Base-by-base conservation (phyloP, 1,140 invertebrate genomes). In the Amphibalanus amphitrite region DNA sequence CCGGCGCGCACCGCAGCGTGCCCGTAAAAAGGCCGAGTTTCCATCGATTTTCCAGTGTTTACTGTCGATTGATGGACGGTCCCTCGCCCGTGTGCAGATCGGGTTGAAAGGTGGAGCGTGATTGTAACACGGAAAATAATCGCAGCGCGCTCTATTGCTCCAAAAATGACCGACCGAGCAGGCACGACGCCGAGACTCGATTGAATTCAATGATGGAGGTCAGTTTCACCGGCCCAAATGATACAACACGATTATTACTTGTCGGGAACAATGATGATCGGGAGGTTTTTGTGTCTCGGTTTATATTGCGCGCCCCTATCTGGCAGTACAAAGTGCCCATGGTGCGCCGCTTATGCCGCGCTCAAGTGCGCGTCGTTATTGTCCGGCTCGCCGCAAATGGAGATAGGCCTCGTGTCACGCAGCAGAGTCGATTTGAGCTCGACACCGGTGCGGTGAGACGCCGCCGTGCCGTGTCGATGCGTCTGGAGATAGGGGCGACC, bases 81-180 rank as follows among this genome's bases (percentile, higher is more conserved):
- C 47, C 47, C 1, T 8, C 17, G 23, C 13, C 20, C 47, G 23
- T 17, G 10, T 59, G 47, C 47, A 59, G 47, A 59, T 59, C 13
- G 47, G 47, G 47, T 8, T 59, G 47, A 59, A 59, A 59, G 47
- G 47, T 59, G 47, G 20, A 13, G 47, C 13, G 13, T 59, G 47
- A 59, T 59, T 59, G 47, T 59, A 59, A 59, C 47, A 59, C 47
- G 47, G 47, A 23, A 59, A 59, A 59, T 59, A 59, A 59, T 59
- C 13, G 47, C 3, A 8, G 6, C 10, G 47, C 13, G 13, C 47
- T 6, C 47, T 59, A 59, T 59, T 59, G 47, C 47, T 59, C 47
- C 13, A 13, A 59, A 59, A 59, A 59, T 59, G 47, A 20, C 47
- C 47, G 47, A 8, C 47, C 10, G 10, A 8, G 23, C 47, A 1